Evolutionary conservation across 2,888 invertebrate species (phyloP), one percentile per base, ranked within the genome.

Genomic region (Onchidella celtica): DNA sequence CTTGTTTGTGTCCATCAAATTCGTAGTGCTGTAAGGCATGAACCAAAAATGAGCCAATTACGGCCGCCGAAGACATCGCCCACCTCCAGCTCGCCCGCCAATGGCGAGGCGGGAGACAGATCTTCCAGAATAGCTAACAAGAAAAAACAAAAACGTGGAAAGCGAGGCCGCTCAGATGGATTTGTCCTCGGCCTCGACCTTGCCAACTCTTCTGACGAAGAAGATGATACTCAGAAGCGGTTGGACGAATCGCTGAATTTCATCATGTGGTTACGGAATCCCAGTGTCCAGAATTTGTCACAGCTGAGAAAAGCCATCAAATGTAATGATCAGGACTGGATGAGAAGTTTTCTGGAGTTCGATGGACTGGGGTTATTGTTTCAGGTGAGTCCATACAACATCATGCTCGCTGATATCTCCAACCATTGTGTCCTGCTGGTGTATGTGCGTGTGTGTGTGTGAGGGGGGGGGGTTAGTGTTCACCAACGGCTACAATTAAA

Each of bases 321-420:
- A 75, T 83, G 80, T 3, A 90, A 89, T 66, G 91, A 91, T 79
- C 84, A 87, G 11, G 90, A 90, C 72, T 91, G 91, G 90, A 91
- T 90, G 89, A 84, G 85, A 66, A 87, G 88, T 38, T 91, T 90
- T 79, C 79, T 91, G 68, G 88, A 89, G 68, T 91, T 89, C 80
- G 91, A 90, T 78, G 91, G 91, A 0, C 82, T 91, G 29, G 91
- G 90, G 2, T 63, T 91, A 57, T 75, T 91, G 59, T 90, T 90
- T 74, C 89, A 85, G 72, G 81, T 81, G 47, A 40, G 21, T 2
- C 17, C 55, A n/a, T 40, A 3, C 11, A 40, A 47, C 9, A 47
- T 47, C 47, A 47, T 11, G 6, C 11, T 47, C 47, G n/a, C n/a
- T n/a, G n/a, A n/a, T n/a, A n/a, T n/a, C n/a, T n/a, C n/a, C n/a